These are phyloP conservation scores for Pygmarrhopalites habei DNA, from an alignment of 1,140 invertebrate species.

Conservation along the genomic window DNA sequence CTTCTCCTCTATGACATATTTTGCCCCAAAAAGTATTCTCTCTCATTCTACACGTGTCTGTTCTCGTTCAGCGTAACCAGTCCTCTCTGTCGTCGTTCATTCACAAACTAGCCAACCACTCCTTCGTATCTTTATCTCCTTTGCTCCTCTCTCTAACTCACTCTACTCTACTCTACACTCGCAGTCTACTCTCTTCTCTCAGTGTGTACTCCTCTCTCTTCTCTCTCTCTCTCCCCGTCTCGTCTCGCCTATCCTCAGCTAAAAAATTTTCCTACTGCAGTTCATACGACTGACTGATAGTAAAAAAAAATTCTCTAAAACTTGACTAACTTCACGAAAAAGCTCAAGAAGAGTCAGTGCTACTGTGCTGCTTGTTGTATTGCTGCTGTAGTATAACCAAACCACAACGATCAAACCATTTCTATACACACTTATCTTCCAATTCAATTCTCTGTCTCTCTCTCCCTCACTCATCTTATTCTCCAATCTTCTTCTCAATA, in stretches of 20 bases:
- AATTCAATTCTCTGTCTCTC: no score
- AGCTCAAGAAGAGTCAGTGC: no score
- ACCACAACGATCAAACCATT: no score
- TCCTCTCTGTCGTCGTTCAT: slow-evolving; percentile 14
- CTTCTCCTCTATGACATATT: background rate
- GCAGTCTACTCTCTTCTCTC: no score
- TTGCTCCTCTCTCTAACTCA: background rate
- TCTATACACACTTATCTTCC: no score
- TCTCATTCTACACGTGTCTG: slow-evolving; percentile 12
- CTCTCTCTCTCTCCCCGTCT: background rate
- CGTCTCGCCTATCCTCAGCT: slow-evolving; percentile 12
- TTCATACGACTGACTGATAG: no score
- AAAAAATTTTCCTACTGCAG: slow-evolving; percentile 7
- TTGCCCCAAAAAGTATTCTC: slow-evolving; percentile 2
- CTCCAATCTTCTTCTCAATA: no score
- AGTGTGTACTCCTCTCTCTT: background rate
- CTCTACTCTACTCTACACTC: background rate
- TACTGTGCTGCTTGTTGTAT: no score
- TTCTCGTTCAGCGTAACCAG: slow-evolving; percentile 11
- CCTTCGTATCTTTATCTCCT: slow-evolving; percentile 11
- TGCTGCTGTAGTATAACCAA: no score
- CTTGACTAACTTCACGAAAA: no score
- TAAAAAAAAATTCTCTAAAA: no score
- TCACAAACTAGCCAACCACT: slow-evolving; percentile 14
- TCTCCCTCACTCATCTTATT: no score